Percentiles rank a stretch among this genome's conserved stretches.
Evolutionary conservation across 2,113 vertebrate species (phyloP).

Genomic region (Excalfactoria chinensis): DNA sequence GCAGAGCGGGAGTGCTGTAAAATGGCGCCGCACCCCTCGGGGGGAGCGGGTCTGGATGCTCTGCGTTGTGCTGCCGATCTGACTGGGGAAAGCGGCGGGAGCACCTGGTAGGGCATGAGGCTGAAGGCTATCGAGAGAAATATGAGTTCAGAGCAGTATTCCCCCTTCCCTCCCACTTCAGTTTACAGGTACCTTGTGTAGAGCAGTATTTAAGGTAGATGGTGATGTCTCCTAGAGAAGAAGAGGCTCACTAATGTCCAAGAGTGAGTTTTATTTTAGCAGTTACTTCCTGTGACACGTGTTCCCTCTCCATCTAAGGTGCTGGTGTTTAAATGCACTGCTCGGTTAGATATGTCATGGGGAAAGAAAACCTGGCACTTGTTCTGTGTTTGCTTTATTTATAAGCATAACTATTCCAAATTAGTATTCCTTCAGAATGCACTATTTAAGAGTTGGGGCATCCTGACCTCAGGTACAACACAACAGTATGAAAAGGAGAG

Average conservation of each 20-base stretch:
- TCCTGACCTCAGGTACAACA: not conserved
- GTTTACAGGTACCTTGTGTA: not conserved
- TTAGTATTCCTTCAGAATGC: not conserved
- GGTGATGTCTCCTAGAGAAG: not conserved
- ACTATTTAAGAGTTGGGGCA: not conserved
- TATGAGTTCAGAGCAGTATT: not conserved
- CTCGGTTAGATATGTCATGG: not conserved
- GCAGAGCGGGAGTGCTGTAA: fast-evolving
- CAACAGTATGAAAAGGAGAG: not conserved
- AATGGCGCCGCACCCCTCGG: not conserved
- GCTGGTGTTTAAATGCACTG: too few species aligned
- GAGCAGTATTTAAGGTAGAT: not conserved
- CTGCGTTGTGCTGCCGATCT: too few species aligned
- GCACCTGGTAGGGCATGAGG: not conserved
- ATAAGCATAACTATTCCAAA: not conserved
- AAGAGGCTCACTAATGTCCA: not conserved
- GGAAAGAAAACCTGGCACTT: not conserved
- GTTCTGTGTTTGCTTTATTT: not conserved
- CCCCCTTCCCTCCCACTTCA: not conserved
- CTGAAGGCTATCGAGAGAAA: not conserved
- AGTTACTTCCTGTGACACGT: not conserved
- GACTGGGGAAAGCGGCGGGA: too few species aligned
- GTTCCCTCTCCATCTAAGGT: not conserved
- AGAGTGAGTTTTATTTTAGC: not conserved
- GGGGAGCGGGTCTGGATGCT: not conserved